These are phyloP conservation scores for Muscina levida DNA, from an alignment of 2,888 invertebrate species.

Conservation along the genomic window DNA sequence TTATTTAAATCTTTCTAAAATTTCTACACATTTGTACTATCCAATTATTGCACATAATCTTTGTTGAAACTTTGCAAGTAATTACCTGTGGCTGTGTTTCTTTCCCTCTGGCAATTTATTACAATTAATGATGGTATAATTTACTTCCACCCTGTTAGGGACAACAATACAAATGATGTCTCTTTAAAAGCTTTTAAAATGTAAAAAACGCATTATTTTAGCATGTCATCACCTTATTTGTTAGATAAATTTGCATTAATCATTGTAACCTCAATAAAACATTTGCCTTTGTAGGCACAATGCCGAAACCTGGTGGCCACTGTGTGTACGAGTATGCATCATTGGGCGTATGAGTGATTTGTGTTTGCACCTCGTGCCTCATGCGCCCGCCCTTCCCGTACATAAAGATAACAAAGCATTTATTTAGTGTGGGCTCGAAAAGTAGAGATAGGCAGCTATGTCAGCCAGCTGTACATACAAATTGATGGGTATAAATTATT, in stretches of 20 bases:
- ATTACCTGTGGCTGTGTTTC: background rate
- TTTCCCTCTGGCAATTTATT: background rate
- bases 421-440: background rate
- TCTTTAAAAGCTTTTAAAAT: background rate
- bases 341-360: background rate
- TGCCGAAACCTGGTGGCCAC: too few species aligned
- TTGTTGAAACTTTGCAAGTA: too few species aligned
- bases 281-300: too few species aligned
- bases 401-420: background rate
- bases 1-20: too few species aligned
- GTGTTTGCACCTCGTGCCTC: background rate
- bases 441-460: too few species aligned
- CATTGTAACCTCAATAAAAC: background rate
- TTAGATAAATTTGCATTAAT: background rate
- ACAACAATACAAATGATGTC: background rate
- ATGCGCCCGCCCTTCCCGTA: slow-evolving; percentile 14
- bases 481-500: slow-evolving; percentile 7
- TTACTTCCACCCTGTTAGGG: background rate
- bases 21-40: too few species aligned
- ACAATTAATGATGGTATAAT: background rate
- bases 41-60: too few species aligned
- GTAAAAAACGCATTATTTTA: background rate
- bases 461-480: too few species aligned
- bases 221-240: slow-evolving; percentile 19
- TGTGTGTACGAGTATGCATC: too few species aligned